A percentile compares a stretch with the other conserved stretches of the same genome.
Conservation (phyloP, 1,140 invertebrate species). For the Drosophila varians region DNA sequence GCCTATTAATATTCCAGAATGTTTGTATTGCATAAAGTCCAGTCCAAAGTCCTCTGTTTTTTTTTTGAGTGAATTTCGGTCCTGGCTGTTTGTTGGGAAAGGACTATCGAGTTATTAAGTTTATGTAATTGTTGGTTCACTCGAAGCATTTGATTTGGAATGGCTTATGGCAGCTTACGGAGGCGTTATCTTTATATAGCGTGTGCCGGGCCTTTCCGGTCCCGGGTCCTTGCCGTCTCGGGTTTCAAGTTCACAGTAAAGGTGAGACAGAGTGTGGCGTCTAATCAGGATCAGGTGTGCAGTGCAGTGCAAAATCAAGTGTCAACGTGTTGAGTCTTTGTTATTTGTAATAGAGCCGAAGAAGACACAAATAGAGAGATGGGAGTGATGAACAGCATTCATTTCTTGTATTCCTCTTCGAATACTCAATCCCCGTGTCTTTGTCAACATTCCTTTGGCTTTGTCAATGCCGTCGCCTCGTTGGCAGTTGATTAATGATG, state of each 20-base stretch:
- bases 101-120: conserved; percentile 73
- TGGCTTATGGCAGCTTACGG: conserved; percentile 58
- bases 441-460: conserved; percentile 65
- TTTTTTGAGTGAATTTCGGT: conserved; percentile 6
- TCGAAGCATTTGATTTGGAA: conserved; percentile 61
- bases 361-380: conserved; percentile 28
- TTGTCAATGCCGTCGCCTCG: conserved; percentile 61
- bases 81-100: conserved; percentile 3
- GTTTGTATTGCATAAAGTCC: too few species aligned
- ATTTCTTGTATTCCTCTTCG: conserved; percentile 23
- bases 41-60: too few species aligned
- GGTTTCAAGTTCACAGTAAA: conserved; percentile 57
- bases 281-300: conserved; percentile 72
- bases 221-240: conserved; percentile 14
- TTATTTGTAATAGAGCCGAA: conserved; percentile 60
- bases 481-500: conserved; percentile 75
- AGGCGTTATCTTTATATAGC: conserved; percentile 50
- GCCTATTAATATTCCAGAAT: too few species aligned
- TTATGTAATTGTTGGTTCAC: conserved; percentile 76
- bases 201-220: conserved; percentile 19
- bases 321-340: conserved; percentile 64
- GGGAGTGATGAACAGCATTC: conserved; percentile 43
- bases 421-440: conserved; percentile 7
- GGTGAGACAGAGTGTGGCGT: conserved; percentile 22
- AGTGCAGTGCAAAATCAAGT: conserved; percentile 71